Base-by-base conservation (phyloP, 2,888 invertebrate species). In the Megalurothrips usitatus region DNA sequence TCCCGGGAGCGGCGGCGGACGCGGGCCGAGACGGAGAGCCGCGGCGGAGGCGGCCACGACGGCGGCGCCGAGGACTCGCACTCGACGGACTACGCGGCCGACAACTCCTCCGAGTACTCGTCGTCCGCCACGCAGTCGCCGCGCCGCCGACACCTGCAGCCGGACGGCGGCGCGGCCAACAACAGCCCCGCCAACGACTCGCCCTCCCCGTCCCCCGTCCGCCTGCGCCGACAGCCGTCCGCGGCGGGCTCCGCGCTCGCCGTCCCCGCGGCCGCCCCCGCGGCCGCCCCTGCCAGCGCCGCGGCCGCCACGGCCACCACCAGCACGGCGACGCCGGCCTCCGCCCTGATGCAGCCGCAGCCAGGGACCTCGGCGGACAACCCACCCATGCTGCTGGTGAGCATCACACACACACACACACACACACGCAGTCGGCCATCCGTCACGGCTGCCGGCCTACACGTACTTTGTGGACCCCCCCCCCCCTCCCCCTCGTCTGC, bases 81-180 rank as follows among this genome's bases (percentile, higher is more conserved):
- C 85, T 92, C 92, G 83, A 91, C 92, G 14, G 93, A 93, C 85
- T 93, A 93, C 87, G 93, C 93, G 0, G 94, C 94, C 63, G 95
- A 95, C 87, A 92, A 94, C 85, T 94, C 94, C 84, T 94, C 94
- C 0, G 93, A 93, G 84, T 91, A 91, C 84, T 91, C 91, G 86
- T 92, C 91, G 84, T 90, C 90, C 26, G 88, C 88, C 63, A 87
- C 88, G 85, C 94, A 94, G 81, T 94, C 94, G 83, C 94, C 94
- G 58, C 90, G 93, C 48, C 94, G 94, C 82, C 88, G 92, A 81
- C 88, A 90, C 80, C 89, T 89, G 86, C 90, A 23, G n/a, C 68
- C 52, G 82, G 81, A 79, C 81, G 82, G 58, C 81, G 83, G 82
- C 79, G 82, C 26, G 43, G n/a, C 34, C 34, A 43, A 43, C 34